These are phyloP conservation scores for Abrostola tripartita DNA, from an alignment of 2,888 invertebrate species.

Conservation along the genomic window DNA sequence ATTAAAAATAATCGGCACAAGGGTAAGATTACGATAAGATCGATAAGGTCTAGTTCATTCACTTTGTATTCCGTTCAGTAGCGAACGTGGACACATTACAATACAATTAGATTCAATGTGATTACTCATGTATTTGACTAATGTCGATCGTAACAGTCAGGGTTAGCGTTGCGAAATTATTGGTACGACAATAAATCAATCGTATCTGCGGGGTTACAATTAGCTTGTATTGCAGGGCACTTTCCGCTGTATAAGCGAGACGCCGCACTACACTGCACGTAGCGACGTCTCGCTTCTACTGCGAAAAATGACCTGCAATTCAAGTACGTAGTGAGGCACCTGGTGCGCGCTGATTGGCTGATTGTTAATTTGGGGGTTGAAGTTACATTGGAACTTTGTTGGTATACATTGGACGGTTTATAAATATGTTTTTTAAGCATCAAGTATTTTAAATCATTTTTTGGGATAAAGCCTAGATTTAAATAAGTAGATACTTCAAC, in stretches of 20 bases:
- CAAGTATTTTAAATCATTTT: too few relatives aligned
- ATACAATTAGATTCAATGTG: constrained; percentile 50
- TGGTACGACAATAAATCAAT: constrained; percentile 39
- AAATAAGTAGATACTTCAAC: too few relatives aligned
- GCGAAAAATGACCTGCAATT: background rate
- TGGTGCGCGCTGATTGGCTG: background rate
- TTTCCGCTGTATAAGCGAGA: background rate
- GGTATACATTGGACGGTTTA: background rate
- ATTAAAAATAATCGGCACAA: constrained; percentile 36
- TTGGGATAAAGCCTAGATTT: too few relatives aligned
- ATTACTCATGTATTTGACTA: constrained; percentile 53
- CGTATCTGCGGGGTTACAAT: background rate
- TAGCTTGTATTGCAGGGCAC: constrained; percentile 1
- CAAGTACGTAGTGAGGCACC: background rate
- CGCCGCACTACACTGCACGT: background rate
- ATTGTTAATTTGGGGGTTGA: background rate
- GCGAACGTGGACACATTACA: constrained; percentile 41
- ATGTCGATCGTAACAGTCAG: constrained; percentile 47
- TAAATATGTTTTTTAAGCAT: too few relatives aligned
- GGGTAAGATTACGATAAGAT: constrained; percentile 41
- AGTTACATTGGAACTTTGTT: background rate
- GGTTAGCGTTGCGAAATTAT: constrained; percentile 46
- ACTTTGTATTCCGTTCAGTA: constrained; percentile 39
- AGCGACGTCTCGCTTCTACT: background rate
- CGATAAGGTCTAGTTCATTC: constrained; percentile 56